Evolutionary conservation across 2,797 vertebrate genomes (phyloP).

Genomic region (Enoplosus armatus): DNA sequence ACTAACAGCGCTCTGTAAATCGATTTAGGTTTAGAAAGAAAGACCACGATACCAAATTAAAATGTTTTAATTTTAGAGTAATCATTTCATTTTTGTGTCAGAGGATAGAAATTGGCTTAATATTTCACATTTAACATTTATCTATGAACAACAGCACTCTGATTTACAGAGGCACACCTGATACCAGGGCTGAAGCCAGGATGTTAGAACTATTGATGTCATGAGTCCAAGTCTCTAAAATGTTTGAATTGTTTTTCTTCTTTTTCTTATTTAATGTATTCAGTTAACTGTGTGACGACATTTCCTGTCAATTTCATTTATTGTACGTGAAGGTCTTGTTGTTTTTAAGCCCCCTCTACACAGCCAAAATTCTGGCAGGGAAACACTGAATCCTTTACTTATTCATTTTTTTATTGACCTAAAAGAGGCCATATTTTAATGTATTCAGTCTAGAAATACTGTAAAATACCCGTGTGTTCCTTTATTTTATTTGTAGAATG

Average conservation of each 20-base stretch:
- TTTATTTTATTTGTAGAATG: constrained; percentile 1
- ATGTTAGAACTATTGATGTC: background rate
- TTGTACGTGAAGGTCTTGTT: too few species aligned
- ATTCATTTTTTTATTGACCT: background rate
- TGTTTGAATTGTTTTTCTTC: background rate
- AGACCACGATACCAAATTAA: background rate
- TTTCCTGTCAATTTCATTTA: background rate
- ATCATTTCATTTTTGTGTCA: background rate
- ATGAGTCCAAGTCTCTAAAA: background rate
- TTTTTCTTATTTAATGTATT: background rate
- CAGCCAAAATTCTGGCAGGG: background rate
- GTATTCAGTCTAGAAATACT: background rate
- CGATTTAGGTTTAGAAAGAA: background rate
- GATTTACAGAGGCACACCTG: background rate
- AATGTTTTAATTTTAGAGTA: background rate
- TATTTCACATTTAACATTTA: background rate
- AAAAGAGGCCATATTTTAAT: background rate
- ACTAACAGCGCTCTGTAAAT: background rate
- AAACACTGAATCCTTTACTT: background rate
- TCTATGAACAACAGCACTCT: background rate
- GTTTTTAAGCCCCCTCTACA: background rate
- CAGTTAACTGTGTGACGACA: background rate
- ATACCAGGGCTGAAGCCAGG: background rate
- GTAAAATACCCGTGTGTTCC: background rate
- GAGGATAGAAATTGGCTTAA: background rate